Percentiles rank a stretch among this genome's conserved stretches.
Conservation (phyloP, 2,888 invertebrate genomes). For the Seira musarum region DNA sequence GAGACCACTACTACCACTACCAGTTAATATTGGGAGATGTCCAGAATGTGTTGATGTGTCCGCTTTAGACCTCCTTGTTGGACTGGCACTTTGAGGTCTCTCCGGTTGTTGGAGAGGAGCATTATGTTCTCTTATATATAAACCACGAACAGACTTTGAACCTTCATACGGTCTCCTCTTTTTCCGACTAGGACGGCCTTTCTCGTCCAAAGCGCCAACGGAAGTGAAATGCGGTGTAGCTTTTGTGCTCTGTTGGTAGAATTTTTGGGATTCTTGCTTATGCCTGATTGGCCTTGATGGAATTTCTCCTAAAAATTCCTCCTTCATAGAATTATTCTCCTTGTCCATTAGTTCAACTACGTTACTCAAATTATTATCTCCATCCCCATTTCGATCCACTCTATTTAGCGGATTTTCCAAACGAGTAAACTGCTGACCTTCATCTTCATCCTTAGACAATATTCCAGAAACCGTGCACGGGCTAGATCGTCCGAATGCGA, state of each 20-base stretch:
- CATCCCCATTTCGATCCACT: background rate
- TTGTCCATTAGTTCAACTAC: background rate
- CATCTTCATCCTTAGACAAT: constrained; percentile 47
- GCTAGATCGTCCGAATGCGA: constrained; percentile 78
- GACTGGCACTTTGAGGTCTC: constrained; percentile 62
- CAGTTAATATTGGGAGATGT: constrained; percentile 1
- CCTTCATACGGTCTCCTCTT: constrained; percentile 57
- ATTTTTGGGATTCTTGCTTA: constrained; percentile 50
- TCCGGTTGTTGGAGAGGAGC: constrained; percentile 33
- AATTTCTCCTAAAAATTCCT: background rate
- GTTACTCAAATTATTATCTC: background rate
- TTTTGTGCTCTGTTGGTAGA: constrained; percentile 8
- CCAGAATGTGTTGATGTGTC: constrained; percentile 6
- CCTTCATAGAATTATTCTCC: background rate
- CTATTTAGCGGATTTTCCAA: constrained; percentile 46
- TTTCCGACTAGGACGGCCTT: constrained; percentile 41
- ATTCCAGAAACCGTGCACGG: constrained; percentile 72
- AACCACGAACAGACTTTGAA: constrained; percentile 52
- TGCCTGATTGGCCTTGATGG: constrained; percentile 60
- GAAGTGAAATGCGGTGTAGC: background rate
- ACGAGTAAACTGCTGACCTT: constrained; percentile 37
- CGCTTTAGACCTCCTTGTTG: constrained; percentile 47
- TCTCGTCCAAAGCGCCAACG: constrained; percentile 16
- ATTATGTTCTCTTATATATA: constrained; percentile 29
- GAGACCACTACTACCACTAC: background rate